A percentile compares a stretch with the other conserved stretches of the same genome.
Evolutionary conservation across 2,888 invertebrate species (phyloP).

Genomic region (Pseudococcus longispinus): DNA sequence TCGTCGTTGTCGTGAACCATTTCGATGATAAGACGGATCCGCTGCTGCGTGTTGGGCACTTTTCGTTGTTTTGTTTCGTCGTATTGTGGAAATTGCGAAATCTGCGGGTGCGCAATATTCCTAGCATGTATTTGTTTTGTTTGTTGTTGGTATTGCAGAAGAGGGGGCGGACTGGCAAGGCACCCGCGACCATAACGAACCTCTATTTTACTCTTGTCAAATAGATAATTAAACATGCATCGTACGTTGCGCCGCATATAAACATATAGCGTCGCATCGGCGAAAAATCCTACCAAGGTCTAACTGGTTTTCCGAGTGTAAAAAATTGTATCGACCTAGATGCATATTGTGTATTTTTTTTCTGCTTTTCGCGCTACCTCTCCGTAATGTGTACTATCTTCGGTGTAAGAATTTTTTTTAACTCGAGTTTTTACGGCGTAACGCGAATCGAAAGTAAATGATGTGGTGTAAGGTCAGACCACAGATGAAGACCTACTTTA

Average conservation of each 20-base stretch:
- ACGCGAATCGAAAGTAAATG: constrained; percentile 16
- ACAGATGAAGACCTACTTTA: constrained; percentile 9
- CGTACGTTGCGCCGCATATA: not conserved
- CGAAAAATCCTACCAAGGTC: constrained; percentile 18
- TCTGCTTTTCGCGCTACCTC: not conserved
- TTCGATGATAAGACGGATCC: not conserved
- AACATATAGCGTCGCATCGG: not conserved
- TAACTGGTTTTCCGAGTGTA: constrained; percentile 9
- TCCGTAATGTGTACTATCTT: not conserved
- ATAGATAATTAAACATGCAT: constrained; percentile 9
- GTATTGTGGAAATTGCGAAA: constrained; percentile 11
- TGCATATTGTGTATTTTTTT: constrained; percentile 12
- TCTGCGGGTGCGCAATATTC: not conserved
- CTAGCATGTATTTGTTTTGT: not conserved
- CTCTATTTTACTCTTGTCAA: constrained; percentile 21
- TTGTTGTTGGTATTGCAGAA: not conserved
- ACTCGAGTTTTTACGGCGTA: not conserved
- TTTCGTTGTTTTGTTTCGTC: not conserved
- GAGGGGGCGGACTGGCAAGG: not conserved
- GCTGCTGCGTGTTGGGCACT: not conserved
- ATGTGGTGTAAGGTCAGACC: constrained; percentile 12
- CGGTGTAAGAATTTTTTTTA: not conserved
- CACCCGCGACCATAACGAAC: not conserved
- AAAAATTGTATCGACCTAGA: constrained; percentile 8
- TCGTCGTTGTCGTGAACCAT: constrained; percentile 1